phyloP scores from a whole-genome alignment of 2,888 invertebrate genomes.

The Tyria jacobaeae region DNA sequence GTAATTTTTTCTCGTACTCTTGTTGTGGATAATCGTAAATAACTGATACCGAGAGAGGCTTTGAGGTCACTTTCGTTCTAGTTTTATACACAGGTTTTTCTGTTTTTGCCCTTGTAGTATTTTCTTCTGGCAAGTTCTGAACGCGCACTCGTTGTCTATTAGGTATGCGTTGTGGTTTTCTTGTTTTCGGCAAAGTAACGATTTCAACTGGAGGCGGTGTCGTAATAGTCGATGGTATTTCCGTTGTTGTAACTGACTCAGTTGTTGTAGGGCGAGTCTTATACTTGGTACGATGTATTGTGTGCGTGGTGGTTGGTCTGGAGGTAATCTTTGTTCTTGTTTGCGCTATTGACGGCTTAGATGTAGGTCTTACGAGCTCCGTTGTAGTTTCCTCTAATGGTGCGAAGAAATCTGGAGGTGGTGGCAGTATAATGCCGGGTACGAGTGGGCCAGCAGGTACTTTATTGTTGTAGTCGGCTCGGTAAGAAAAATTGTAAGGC shows the following conservation, averaged over 20 bases:
- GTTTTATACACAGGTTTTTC: slow-evolving; percentile 80
- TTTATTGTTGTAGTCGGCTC: slow-evolving; percentile 91
- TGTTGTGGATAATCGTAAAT: slow-evolving; percentile 81
- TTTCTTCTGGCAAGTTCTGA: slow-evolving; percentile 75
- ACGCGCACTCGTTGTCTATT: slow-evolving; percentile 78
- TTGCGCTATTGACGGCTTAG: slow-evolving; percentile 61
- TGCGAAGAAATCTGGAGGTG: slow-evolving; percentile 95
- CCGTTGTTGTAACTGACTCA: slow-evolving; percentile 69
- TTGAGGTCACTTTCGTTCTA: slow-evolving; percentile 81
- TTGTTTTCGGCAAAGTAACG: slow-evolving; percentile 71
- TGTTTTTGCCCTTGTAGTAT: slow-evolving; percentile 73
- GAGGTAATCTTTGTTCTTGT: slow-evolving; percentile 70
- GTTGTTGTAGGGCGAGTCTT: slow-evolving; percentile 78
- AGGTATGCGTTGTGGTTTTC: slow-evolving; percentile 76
- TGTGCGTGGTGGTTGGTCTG: slow-evolving; percentile 68
- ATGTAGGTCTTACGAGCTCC: slow-evolving; percentile 64
- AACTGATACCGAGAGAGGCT: slow-evolving; percentile 81
- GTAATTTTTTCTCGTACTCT: slow-evolving; percentile 75
- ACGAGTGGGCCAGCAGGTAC: slow-evolving; percentile 95
- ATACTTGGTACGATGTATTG: slow-evolving; percentile 72
- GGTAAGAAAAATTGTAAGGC: slow-evolving; percentile 95
- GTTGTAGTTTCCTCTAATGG: slow-evolving; percentile 87
- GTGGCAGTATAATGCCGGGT: slow-evolving; percentile 95
- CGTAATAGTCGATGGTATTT: slow-evolving; percentile 75
- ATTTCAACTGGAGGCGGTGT: slow-evolving; percentile 75